Conservation (phyloP, 2,113 vertebrate species). For the Epinephelus cyanopodus region DNA sequence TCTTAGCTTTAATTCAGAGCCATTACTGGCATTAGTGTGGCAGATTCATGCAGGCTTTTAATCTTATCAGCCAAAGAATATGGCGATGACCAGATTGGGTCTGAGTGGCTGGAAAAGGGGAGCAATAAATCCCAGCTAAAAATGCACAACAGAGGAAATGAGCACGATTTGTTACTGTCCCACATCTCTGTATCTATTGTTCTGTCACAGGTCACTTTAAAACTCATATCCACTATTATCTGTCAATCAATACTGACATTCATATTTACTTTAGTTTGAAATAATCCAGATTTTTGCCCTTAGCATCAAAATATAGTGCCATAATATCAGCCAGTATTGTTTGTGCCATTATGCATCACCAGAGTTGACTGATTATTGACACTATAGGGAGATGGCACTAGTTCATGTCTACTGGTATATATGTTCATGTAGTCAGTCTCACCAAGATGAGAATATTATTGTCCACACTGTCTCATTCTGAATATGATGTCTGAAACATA, state of each 20-base stretch:
- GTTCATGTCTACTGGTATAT: neutral
- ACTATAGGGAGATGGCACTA: neutral
- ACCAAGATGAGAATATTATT: no score
- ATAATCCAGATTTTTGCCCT: neutral
- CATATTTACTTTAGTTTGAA: neutral
- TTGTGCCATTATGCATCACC: neutral
- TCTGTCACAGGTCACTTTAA: neutral
- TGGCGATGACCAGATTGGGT: neutral
- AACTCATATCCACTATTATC: neutral
- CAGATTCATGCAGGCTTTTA: neutral
- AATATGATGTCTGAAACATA: no score
- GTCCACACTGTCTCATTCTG: no score
- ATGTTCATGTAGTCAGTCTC: neutral
- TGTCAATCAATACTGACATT: neutral
- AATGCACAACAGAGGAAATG: no score
- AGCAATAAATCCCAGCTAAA: no score
- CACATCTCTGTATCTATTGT: neutral
- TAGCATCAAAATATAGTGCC: neutral
- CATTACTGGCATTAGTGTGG: neutral
- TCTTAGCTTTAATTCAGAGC: conserved; percentile 32
- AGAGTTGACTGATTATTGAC: neutral
- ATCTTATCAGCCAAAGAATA: conserved; percentile 8
- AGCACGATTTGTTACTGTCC: no score
- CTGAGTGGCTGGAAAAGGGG: neutral
- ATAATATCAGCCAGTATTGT: neutral